Base-by-base conservation (phyloP, 1,140 invertebrate genomes). In the Triops longicaudatus region DNA sequence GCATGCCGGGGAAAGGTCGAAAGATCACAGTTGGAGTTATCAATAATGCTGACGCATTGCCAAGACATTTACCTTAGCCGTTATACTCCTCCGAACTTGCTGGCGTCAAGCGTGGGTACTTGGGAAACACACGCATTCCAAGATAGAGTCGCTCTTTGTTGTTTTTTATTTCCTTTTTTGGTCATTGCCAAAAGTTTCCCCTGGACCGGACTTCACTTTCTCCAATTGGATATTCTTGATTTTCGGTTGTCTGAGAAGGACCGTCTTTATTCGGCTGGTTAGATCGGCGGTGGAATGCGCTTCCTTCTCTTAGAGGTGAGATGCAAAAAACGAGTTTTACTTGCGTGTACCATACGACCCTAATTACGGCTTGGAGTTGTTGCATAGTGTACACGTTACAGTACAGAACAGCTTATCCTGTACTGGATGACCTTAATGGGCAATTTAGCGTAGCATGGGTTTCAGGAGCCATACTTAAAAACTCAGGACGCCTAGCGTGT, bases 1-100 rank as follows among this genome's bases (percentile, higher is more conserved):
- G n/a, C 50, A 10, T 63, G 50, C 50, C 17, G 50, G 14, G 50
- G 50, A 63, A 63, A 63, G 50, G 50, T 63, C 50, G 50, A 63
- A 17, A 63, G 50, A 63, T 63, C 50, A 63, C 22, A 22, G 50
- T 63, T 63, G 50, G 50, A 63, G 50, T 63, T 63, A 63, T 63
- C 50, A 63, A 63, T 63, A 63, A 63, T 63, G 50, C 50, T 63
- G 50, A 63, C 50, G 50, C 50, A 63, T 63, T 10, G 50, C 50
- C 50, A 63, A 63, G 50, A 63, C 50, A 22, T 63, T 63, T 63
- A n/a, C 50, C 17, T 63, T 17, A 17, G 50, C 50, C 50, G 50
- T 63, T 63, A 63, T 63, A 63, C 17, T 63, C 50, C 50, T 63
- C 14, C 31, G 31, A 22, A 63, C 17, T 63, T 63, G 14, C 22